Evolutionary conservation across 2,888 invertebrate species (phyloP), one percentile per base, ranked within the genome.

Genomic region (Monoplex corrugatus): DNA sequence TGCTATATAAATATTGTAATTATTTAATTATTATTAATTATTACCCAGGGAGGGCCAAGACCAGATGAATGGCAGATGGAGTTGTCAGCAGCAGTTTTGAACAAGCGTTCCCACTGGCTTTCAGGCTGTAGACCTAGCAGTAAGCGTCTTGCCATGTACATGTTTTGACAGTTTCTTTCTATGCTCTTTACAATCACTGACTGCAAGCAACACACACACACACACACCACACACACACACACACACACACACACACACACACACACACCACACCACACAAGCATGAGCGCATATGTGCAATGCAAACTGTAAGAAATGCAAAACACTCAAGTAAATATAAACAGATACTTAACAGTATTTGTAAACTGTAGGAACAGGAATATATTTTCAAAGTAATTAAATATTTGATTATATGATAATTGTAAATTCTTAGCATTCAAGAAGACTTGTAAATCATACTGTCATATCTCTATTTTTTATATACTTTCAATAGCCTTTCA

Each of bases 101-200:
- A 35, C 43, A 83, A 19, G 13, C 63, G 57, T 28, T 43, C 63
- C 28, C 35, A 44, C n/a, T 45, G 68, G 32, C 89, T 97, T 96
- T 98, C 98, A 87, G 97, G 86, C n/a, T 87, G 89, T 32, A 90
- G 86, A 86, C 97, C 97, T 38, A 99, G 96, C n/a, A 99, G 97
- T 90, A 97, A 97, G 93, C 98, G 98, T 50, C 99, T 97, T 0
- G 98, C 98, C 95, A 98, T 98, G 96, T 99, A 99, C 94, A 99
- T 98, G 96, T 98, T 98, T 97, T 98, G 97, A 89, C 98, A 98
- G 95, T 98, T 98, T 93, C 98, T 97, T 96, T 99, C 99, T 90
- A 98, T 97, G 90, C 98, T 98, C 96, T 98, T 98, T 93, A 99
- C 98, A 92, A 98, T 98, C 92, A 98, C 97, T 90, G 98, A 98